Evolutionary conservation across 2,113 vertebrate species (phyloP).

Genomic region (Martes martes): DNA sequence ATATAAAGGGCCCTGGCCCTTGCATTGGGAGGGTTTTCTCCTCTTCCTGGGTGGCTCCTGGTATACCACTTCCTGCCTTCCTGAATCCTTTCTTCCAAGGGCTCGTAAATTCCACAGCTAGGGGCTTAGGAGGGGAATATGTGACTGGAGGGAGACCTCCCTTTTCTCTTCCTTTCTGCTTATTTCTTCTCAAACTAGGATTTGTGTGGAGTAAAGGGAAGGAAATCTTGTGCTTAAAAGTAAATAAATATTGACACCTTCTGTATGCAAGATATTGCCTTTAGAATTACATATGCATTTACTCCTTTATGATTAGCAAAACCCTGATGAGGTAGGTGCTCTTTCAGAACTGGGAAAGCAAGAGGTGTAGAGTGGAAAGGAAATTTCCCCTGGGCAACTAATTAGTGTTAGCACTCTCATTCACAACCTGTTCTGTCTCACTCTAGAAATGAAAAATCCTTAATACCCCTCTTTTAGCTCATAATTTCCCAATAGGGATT

Average conservation of each 20-base stretch:
- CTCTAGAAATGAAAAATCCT: neutral
- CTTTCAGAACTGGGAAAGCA: neutral
- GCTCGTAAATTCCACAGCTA: neutral
- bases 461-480: neutral
- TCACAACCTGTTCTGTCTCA: neutral
- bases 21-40: neutral
- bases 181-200: neutral
- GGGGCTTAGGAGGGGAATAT: neutral
- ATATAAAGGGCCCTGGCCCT: neutral
- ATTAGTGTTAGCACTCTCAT: neutral
- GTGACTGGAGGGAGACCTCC: neutral
- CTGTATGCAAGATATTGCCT: neutral
- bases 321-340: neutral
- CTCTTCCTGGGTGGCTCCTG: neutral
- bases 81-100: neutral
- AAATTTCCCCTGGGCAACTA: neutral
- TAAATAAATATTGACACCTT: neutral
- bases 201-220: neutral
- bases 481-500: neutral
- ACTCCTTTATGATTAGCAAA: neutral
- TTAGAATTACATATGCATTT: neutral
- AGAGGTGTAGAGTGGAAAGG: neutral
- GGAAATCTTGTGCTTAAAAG: neutral
- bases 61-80: neutral
- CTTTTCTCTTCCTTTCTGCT: neutral